phyloP scores from a whole-genome alignment of 2,113 vertebrate genomes.

The Phasianus colchicus region DNA sequence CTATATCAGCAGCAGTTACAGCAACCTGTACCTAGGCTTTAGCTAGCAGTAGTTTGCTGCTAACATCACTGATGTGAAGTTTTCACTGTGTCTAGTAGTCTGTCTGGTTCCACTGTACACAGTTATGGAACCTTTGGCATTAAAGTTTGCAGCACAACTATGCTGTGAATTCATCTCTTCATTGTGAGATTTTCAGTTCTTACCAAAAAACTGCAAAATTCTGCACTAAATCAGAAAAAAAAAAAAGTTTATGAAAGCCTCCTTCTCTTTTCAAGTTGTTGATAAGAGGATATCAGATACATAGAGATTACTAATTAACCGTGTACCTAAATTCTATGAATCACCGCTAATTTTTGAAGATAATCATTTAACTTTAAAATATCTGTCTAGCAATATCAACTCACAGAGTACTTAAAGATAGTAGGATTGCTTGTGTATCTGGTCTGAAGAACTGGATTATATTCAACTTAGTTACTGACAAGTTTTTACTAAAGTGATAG shows the following conservation, averaged over 20 bases:
- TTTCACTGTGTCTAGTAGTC: too few species aligned
- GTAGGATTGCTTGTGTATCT: slow-evolving; percentile 1
- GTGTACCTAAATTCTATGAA: background rate
- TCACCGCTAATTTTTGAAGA: background rate
- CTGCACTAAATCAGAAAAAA: background rate
- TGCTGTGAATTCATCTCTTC: background rate
- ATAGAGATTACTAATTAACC: background rate
- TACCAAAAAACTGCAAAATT: background rate
- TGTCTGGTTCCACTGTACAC: background rate
- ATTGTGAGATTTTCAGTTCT: background rate
- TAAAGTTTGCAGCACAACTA: background rate
- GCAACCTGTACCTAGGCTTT: accelerated
- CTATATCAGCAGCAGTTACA: background rate
- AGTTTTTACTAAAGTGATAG: slow-evolving; percentile 13
- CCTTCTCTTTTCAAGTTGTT: background rate
- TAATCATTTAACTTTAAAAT: background rate
- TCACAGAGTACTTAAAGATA: background rate
- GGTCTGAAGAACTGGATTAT: background rate
- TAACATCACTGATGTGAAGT: background rate
- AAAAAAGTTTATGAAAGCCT: background rate
- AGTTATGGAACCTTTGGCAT: background rate
- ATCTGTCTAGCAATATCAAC: background rate
- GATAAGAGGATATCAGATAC: background rate
- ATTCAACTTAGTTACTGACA: slow-evolving; percentile 5
- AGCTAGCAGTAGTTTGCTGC: background rate